Evolutionary conservation across 2,797 vertebrate genomes (phyloP), one percentile per base, ranked within the genome.

Genomic region (Alcedo atthis): DNA sequence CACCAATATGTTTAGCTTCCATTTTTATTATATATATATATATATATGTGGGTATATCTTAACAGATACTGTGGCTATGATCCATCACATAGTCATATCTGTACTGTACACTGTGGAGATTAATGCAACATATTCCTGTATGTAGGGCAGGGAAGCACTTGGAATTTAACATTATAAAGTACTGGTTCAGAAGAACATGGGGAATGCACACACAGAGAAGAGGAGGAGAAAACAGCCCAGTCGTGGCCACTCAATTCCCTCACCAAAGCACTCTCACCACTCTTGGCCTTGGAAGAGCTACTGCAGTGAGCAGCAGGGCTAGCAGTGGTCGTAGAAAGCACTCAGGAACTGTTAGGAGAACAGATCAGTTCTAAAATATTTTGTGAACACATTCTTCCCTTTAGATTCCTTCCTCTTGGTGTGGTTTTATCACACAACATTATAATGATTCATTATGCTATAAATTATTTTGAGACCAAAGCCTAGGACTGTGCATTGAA

Each of bases 391-490:
- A 8, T 75, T 64, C 43, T 64, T 87, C 55, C 17, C 0, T 71
- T 89, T 40, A 48, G 49, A 87, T 70, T 67, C 81, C 58, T 68
- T 40, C 51, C 71, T 73, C 78, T 68, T 17, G 0, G 9, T 33
- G 83, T 69, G 77, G 78, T 91, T 95, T 80, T 80, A 92, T 95
- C 86, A 78, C 46, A 45, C 43, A 35, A 59, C 61, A 66, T 62
- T 45, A 4, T 37, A 89, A 85, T 15, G 30, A 83, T 83, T 89
- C 90, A 89, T 89, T 81, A 73, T 5, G 32, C 54, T 75, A 49
- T 89, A 90, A 94, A 93, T 90, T 82, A 88, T 86, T 85, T 90
- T 66, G 87, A 92, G 84, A 90, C 81, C 71, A 81, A 89, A 92
- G 68, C 71, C 4, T 1, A 69, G 73, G 85, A 69, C 32, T 33